A percentile compares a stretch with the other conserved stretches of the same genome.
These are phyloP conservation scores for Drosophila sproati DNA, from an alignment of 1,140 invertebrate genomes.

Conservation along the genomic window DNA sequence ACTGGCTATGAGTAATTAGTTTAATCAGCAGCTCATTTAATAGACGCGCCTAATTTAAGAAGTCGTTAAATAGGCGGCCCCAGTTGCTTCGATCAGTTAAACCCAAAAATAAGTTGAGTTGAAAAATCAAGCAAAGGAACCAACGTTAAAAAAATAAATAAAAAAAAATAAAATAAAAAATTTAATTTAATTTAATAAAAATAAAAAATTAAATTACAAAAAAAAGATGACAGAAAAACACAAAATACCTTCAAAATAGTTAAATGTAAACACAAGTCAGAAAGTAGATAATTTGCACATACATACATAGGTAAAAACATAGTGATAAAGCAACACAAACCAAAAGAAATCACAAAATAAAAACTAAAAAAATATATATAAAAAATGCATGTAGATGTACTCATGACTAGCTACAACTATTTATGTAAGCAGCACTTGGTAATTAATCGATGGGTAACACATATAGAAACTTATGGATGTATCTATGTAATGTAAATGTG, in stretches of 20 bases:
- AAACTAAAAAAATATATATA: conserved; percentile 5
- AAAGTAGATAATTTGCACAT: conserved; percentile 69
- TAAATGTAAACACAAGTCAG: conserved; percentile 55
- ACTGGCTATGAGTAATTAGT: conserved; percentile 23
- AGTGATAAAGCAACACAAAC: conserved; percentile 52
- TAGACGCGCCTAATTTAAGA: conserved; percentile 61
- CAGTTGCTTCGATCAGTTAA: conserved; percentile 68
- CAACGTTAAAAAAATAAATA: conserved; percentile 44
- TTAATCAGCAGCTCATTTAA: conserved; percentile 46
- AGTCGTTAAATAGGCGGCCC: conserved; percentile 28
- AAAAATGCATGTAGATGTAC: conserved; percentile 45
- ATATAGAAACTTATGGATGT: conserved; percentile 48
- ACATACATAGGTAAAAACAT: conserved; percentile 30
- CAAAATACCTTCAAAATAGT: conserved; percentile 47
- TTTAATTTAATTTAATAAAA: conserved; percentile 5
- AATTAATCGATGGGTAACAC: conserved; percentile 29
- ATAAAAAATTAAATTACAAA: conserved; percentile 8
- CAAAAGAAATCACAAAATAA: conserved; percentile 19
- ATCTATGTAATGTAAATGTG: conserved; percentile 60
- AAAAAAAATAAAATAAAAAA: not conserved
- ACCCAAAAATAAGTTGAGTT: conserved; percentile 52
- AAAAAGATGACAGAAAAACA: conserved; percentile 9
- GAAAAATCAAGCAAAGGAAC: conserved; percentile 58
- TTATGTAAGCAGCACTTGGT: conserved; percentile 43
- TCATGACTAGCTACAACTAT: conserved; percentile 52